phyloP scores from a whole-genome alignment of 1,140 invertebrate genomes.

The Orius laevigatus region DNA sequence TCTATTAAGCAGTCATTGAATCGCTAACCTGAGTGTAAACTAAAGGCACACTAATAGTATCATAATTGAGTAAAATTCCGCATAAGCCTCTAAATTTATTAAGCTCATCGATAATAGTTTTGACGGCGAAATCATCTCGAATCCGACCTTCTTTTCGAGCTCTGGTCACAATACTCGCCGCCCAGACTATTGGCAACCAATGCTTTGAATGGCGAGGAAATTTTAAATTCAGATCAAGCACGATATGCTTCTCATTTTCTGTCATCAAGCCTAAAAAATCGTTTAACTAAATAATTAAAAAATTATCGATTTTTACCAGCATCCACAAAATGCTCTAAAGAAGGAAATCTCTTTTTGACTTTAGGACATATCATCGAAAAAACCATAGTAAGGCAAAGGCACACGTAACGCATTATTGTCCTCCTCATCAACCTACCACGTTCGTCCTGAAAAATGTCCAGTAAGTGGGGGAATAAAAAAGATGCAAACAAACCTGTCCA shows the following conservation, averaged over 20 bases:
- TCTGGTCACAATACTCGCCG: constrained; percentile 69
- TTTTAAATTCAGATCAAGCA: constrained; percentile 62
- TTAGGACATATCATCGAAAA: constrained; percentile 68
- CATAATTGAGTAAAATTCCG: constrained; percentile 64
- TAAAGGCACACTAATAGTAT: constrained; percentile 80
- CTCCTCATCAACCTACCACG: constrained; percentile 73
- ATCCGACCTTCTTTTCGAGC: constrained; percentile 80
- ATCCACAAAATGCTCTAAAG: constrained; percentile 70
- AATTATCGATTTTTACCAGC: constrained; percentile 32
- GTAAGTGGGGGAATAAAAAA: too few species aligned
- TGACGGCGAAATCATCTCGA: constrained; percentile 81
- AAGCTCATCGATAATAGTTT: constrained; percentile 76
- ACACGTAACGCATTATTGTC: constrained; percentile 70
- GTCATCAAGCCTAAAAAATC: constrained; percentile 51
- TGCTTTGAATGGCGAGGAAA: constrained; percentile 79
- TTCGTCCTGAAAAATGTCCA: constrained; percentile 43
- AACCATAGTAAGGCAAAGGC: constrained; percentile 66
- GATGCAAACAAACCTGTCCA: constrained; percentile 39
- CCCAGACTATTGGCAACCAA: constrained; percentile 91
- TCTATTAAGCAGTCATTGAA: background rate
- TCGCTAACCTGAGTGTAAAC: constrained; percentile 76
- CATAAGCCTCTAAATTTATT: constrained; percentile 76
- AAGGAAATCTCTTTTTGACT: constrained; percentile 85
- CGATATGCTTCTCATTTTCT: constrained; percentile 65
- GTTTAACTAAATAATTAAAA: constrained; percentile 1